Percentiles rank a stretch among this genome's conserved stretches.
These are phyloP conservation scores for Deilephila porcellus DNA, from an alignment of 2,888 invertebrate species.

Conservation along the genomic window DNA sequence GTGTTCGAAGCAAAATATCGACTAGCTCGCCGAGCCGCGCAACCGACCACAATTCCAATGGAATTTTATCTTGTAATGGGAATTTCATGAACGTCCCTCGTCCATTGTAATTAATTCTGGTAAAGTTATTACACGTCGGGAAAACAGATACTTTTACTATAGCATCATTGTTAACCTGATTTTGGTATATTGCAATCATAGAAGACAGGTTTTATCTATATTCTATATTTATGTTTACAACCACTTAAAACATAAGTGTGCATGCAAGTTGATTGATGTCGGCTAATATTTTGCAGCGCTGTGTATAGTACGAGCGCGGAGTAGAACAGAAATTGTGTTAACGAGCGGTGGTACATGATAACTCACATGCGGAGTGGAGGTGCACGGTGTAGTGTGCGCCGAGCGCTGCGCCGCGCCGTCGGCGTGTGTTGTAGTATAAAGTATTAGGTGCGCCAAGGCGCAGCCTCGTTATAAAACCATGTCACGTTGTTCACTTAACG, in stretches of 20 bases:
- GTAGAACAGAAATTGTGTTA: conserved; percentile 43
- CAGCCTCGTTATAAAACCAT: conserved; percentile 47
- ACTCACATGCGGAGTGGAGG: conserved; percentile 44
- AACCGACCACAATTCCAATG: neutral
- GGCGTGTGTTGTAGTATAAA: neutral
- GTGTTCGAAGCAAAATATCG: conserved; percentile 1
- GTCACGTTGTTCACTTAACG: conserved; percentile 45
- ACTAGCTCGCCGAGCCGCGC: neutral
- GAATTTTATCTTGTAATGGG: conserved; percentile 17
- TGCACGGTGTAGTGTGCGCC: conserved; percentile 28
- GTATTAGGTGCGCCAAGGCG: conserved; percentile 30
- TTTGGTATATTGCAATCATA: conserved; percentile 11
- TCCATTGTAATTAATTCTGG: conserved; percentile 7
- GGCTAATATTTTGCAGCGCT: conserved; percentile 4
- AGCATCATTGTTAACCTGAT: conserved; percentile 4
- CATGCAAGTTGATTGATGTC: conserved; percentile 5
- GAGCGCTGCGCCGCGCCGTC: neutral
- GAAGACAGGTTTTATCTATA: neutral
- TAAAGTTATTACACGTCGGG: neutral
- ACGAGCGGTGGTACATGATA: conserved; percentile 43
- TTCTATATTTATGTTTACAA: neutral
- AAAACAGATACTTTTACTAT: neutral
- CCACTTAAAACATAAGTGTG: conserved; percentile 1
- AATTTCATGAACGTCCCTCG: conserved; percentile 16
- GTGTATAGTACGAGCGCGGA: conserved; percentile 36